phyloP scores from a whole-genome alignment of 1,140 invertebrate genomes.

The Marisa cornuarietis region DNA sequence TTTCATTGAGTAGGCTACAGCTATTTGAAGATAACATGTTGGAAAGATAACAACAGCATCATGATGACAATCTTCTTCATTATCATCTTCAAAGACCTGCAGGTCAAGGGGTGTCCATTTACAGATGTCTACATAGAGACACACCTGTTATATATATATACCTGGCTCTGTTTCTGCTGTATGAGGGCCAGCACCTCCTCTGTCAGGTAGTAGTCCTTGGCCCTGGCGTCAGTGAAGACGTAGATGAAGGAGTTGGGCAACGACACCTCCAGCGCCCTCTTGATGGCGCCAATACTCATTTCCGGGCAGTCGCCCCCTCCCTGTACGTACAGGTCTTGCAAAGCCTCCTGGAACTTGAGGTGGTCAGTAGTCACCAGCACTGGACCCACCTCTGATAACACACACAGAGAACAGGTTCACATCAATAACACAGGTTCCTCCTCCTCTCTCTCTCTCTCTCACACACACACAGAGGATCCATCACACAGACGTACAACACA shows the following conservation, averaged over 20 bases:
- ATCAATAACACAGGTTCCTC: not conserved
- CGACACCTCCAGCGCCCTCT: constrained; percentile 73
- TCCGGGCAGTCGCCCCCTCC: constrained; percentile 83
- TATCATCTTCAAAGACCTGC: too few species aligned
- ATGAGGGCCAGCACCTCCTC: constrained; percentile 74
- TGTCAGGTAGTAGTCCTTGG: constrained; percentile 74
- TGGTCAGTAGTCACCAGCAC: constrained; percentile 73
- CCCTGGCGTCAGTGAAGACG: constrained; percentile 80
- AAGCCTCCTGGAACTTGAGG: constrained; percentile 70
- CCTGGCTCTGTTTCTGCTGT: constrained; percentile 78
- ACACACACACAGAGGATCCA: too few species aligned
- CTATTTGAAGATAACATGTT: too few species aligned
- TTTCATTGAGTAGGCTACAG: too few species aligned
- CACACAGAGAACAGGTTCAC: constrained; percentile 9
- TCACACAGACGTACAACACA: not conserved
- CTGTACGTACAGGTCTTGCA: constrained; percentile 72
- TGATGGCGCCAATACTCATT: constrained; percentile 75
- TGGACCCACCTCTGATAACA: constrained; percentile 72
- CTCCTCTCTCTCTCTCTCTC: too few species aligned
- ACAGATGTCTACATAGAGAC: too few species aligned
- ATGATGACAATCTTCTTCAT: too few species aligned
- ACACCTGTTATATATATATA: too few species aligned
- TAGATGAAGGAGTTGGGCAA: constrained; percentile 78
- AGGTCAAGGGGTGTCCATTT: too few species aligned
- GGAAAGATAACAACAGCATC: too few species aligned